phyloP scores from a whole-genome alignment of 2,797 vertebrate species.

The Bovichtus diacanthus region DNA sequence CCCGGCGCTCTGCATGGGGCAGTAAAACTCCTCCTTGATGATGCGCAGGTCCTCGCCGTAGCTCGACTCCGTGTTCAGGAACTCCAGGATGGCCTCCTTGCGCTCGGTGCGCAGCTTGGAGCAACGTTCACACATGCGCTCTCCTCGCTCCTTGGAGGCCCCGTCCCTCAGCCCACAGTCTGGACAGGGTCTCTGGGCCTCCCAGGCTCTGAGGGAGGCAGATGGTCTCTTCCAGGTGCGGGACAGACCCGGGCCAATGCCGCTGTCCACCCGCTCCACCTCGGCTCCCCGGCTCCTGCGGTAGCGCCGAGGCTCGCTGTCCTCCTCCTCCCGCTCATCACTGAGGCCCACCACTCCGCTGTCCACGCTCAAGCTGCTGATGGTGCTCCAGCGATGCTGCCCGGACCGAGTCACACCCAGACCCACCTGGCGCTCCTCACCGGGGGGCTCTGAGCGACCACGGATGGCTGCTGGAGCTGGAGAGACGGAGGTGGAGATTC shows the following conservation, averaged over 20 bases:
- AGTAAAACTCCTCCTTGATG: constrained; percentile 93
- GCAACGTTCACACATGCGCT: constrained; percentile 91
- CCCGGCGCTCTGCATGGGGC: constrained; percentile 91
- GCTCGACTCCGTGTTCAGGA: constrained; percentile 92
- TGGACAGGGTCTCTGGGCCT: constrained; percentile 88
- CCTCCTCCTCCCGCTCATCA: constrained; percentile 87
- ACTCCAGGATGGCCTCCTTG: constrained; percentile 94
- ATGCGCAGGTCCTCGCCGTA: constrained; percentile 92
- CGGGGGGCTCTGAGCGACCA: constrained; percentile 82
- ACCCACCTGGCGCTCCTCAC: constrained; percentile 76
- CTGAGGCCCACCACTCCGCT: constrained; percentile 91
- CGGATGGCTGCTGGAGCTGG: constrained; percentile 79
- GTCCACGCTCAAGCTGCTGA: constrained; percentile 93
- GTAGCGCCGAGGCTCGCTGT: constrained; percentile 73
- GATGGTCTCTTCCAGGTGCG: constrained; percentile 89
- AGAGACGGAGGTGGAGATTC: constrained; percentile 9
- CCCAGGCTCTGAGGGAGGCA: constrained; percentile 88
- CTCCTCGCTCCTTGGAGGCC: constrained; percentile 78
- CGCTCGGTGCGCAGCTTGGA: constrained; percentile 90
- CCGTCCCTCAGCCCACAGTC: constrained; percentile 89
- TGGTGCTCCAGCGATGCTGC: constrained; percentile 92
- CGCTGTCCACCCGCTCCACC: constrained; percentile 91
- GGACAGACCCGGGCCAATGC: constrained; percentile 89
- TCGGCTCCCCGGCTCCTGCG: constrained; percentile 74
- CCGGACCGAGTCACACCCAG: constrained; percentile 80